Conservation (phyloP, 1,140 invertebrate species). For the Cylas formicarius region DNA sequence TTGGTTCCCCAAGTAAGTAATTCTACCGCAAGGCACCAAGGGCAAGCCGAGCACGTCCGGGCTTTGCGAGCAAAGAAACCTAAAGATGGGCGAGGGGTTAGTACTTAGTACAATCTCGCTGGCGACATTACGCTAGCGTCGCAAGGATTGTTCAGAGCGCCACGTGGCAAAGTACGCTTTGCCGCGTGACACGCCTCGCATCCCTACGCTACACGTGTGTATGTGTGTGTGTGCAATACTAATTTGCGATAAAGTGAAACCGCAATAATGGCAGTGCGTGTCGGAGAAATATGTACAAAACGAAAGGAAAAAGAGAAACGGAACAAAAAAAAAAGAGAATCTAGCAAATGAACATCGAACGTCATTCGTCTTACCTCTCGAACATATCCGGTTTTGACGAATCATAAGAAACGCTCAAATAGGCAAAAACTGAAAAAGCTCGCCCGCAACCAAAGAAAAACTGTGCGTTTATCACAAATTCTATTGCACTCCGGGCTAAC, state of each 20-base stretch:
- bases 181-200: too few relatives aligned
- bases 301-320: conserved; percentile 7
- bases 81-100: conserved; percentile 26
- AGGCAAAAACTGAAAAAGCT: conserved; percentile 17
- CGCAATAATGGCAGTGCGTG: conserved; percentile 12
- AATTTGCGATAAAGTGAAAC: conserved; percentile 31
- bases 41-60: conserved; percentile 42
- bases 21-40: conserved; percentile 41
- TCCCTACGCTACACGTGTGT: too few relatives aligned
- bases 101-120: too few relatives aligned
- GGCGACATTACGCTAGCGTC: too few relatives aligned
- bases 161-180: too few relatives aligned
- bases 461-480: conserved; percentile 33
- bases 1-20: conserved; percentile 40
- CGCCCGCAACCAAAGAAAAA: conserved; percentile 11
- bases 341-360: conserved; percentile 7
- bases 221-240: conserved; percentile 37
- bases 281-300: conserved; percentile 9
- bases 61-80: conserved; percentile 43
- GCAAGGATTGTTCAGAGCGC: too few relatives aligned
- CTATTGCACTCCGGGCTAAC: conserved; percentile 37
- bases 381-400: neutral
- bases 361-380: conserved; percentile 11
- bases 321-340: conserved; percentile 8
- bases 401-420: too few relatives aligned